A percentile compares a stretch with the other conserved stretches of the same genome.
Evolutionary conservation across 2,797 vertebrate species (phyloP).

Genomic region (Artibeus jamaicensis): DNA sequence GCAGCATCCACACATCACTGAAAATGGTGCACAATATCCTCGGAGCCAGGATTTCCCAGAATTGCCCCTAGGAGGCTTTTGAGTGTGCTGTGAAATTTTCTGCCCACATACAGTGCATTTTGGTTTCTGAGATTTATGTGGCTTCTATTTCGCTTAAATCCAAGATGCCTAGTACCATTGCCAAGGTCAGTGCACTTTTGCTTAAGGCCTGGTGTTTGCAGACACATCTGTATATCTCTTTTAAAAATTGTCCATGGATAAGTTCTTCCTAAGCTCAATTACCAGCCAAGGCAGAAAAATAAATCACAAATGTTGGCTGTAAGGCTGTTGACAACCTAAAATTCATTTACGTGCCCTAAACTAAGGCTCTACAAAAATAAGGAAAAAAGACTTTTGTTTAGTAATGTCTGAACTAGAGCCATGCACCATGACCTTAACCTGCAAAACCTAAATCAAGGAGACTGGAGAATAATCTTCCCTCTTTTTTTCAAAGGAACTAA

Average conservation of each 20-base stretch:
- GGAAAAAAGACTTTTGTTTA: not conserved
- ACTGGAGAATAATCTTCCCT: not conserved
- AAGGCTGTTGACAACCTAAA: not conserved
- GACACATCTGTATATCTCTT: not conserved
- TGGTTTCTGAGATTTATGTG: not conserved
- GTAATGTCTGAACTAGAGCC: not conserved
- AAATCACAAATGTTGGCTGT: not conserved
- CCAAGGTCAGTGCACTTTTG: not conserved
- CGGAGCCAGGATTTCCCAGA: not conserved
- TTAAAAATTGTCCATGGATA: not conserved
- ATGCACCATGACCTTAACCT: not conserved
- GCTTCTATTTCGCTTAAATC: not conserved
- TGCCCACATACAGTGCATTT: not conserved
- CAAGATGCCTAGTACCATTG: not conserved
- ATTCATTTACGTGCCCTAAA: not conserved
- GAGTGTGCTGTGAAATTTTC: not conserved
- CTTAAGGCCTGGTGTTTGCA: not conserved
- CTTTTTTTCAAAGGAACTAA: not conserved
- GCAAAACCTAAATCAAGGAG: not conserved
- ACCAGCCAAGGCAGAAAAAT: not conserved
- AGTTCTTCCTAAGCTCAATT: not conserved
- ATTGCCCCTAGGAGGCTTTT: not conserved
- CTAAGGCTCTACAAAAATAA: not conserved
- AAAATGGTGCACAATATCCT: accelerated
- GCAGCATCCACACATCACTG: too few species aligned